phyloP scores from a whole-genome alignment of 2,888 invertebrate species.

The Blastobasis lacticolella region DNA sequence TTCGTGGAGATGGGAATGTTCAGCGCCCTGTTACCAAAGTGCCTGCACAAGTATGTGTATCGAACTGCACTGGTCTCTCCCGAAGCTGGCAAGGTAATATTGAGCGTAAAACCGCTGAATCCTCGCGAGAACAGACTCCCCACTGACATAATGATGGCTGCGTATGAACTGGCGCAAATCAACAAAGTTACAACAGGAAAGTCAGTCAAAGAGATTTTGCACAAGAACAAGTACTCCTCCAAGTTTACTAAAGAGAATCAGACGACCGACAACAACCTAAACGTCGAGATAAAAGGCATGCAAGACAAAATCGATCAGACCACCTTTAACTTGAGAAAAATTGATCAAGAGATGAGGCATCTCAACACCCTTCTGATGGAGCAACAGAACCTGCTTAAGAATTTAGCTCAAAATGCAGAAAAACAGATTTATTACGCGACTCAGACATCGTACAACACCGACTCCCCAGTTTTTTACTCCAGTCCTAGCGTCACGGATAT shows the following conservation, averaged over 20 bases:
- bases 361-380: slow-evolving; percentile 69
- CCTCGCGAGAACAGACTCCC: slow-evolving; percentile 87
- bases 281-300: slow-evolving; percentile 74
- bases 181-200: slow-evolving; percentile 79
- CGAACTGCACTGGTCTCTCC: slow-evolving; percentile 87
- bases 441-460: slow-evolving; percentile 29
- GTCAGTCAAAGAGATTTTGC: slow-evolving; percentile 75
- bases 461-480: slow-evolving; percentile 50
- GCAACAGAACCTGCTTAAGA: slow-evolving; percentile 55
- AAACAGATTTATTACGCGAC: slow-evolving; percentile 30
- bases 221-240: slow-evolving; percentile 75
- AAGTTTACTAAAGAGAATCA: slow-evolving; percentile 73
- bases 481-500: slow-evolving; percentile 29
- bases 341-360: slow-evolving; percentile 81
- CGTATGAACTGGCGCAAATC: slow-evolving; percentile 84
- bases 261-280: slow-evolving; percentile 59
- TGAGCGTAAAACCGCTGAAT: slow-evolving; percentile 88
- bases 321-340: slow-evolving; percentile 79
- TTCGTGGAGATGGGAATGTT: slow-evolving; percentile 89
- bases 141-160: slow-evolving; percentile 84
- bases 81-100: slow-evolving; percentile 85
- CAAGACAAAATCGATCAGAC: slow-evolving; percentile 81
- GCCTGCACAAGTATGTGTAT: slow-evolving; percentile 81
- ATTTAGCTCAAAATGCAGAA: slow-evolving; percentile 42
- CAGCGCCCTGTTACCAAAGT: slow-evolving; percentile 83